These are phyloP conservation scores for Penaeus vannamei DNA, from an alignment of 1,140 invertebrate genomes.

Conservation along the genomic window DNA sequence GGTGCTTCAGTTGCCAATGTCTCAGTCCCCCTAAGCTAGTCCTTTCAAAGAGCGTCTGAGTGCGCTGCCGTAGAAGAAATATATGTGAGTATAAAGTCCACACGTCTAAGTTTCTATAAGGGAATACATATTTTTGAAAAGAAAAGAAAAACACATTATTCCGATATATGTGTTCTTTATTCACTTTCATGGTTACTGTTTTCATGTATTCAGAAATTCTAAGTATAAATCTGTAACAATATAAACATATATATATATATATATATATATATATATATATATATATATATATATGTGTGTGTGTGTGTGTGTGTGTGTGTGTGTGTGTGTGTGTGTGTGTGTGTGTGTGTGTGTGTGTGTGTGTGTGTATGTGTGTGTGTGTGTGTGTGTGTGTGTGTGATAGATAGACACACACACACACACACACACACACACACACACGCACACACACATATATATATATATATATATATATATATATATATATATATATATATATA, in stretches of 20 bases:
- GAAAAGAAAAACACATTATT: background rate
- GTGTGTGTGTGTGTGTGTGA: too few species aligned
- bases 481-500: background rate
- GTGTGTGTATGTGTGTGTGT: background rate
- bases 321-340: background rate
- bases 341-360: background rate
- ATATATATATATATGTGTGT: background rate
- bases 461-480: background rate
- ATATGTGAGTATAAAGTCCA: background rate
- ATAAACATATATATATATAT: constrained; percentile 1
- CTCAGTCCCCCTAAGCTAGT: constrained; percentile 10
- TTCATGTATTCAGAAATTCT: background rate
- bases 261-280: background rate
- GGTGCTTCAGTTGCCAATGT: constrained; percentile 17
- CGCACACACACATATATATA: background rate
- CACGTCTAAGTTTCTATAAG: background rate
- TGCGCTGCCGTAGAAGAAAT: background rate
- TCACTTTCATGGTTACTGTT: background rate
- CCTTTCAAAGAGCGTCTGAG: background rate
- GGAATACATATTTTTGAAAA: background rate
- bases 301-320: background rate
- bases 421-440: too few species aligned
- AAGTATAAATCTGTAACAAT: constrained; percentile 2
- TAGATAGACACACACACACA: too few species aligned
- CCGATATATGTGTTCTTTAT: background rate